Conservation (phyloP, 2,888 invertebrate species). For the Slavum lentiscoides region DNA sequence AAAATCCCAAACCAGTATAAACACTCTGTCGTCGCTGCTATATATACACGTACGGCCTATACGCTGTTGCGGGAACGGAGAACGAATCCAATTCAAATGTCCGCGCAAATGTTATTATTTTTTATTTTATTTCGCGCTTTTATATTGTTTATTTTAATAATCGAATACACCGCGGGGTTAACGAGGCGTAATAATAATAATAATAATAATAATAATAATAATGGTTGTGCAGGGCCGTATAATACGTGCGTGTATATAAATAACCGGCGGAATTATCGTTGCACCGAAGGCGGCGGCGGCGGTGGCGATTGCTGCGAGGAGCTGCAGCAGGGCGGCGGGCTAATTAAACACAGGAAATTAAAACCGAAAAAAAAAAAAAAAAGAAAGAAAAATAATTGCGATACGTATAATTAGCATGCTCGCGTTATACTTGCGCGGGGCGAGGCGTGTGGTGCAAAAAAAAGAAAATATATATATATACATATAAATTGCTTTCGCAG, state of each 20-base stretch:
- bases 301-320: conserved; percentile 27
- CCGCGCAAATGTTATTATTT: conserved; percentile 42
- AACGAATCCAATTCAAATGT: conserved; percentile 51
- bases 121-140: conserved; percentile 48
- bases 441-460: conserved; percentile 30
- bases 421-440: conserved; percentile 24
- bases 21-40: conserved; percentile 4
- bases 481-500: conserved; percentile 18
- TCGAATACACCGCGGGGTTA: conserved; percentile 33
- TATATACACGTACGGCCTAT: too few relatives aligned
- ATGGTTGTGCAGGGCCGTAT: conserved; percentile 27
- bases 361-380: conserved; percentile 39
- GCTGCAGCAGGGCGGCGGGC: too few relatives aligned
- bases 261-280: conserved; percentile 44
- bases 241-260: conserved; percentile 23
- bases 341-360: conserved; percentile 53
- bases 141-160: conserved; percentile 53
- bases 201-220: conserved; percentile 46
- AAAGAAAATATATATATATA: too few relatives aligned
- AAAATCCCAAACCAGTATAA: conserved; percentile 39
- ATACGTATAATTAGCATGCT: conserved; percentile 47
- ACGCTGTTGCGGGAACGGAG: too few relatives aligned
- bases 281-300: neutral
- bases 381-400: conserved; percentile 52
- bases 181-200: conserved; percentile 51